Evolutionary conservation across 2,113 vertebrate genomes (phyloP), one percentile per base, ranked within the genome.

Genomic region (Epinephelus moara): DNA sequence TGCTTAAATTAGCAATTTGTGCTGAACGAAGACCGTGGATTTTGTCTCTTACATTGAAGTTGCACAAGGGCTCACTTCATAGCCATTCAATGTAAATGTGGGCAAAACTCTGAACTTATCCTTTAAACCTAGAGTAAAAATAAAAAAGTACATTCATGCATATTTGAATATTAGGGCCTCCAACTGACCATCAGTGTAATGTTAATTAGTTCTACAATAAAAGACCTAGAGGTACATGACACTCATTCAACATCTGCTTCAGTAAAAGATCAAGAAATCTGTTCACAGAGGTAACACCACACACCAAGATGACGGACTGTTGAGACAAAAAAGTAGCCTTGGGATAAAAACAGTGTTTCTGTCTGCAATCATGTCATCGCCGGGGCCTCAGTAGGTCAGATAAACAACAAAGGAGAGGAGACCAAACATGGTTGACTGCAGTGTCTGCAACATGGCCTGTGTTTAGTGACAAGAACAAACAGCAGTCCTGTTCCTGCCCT

Each of bases 391-490:
- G 64, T 5, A 69, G 33, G 40, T 55, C n/a, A 64, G n/a, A 25
- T 72, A 19, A 47, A 76, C 23, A 57, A 64, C 25, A 63, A 52
- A 45, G 21, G 37, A 15, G 50, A 45, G 53, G 53, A 64, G 37
- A 67, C 52, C 56, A 45, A 56, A 60, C 45, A 52, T 19, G 47
- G 63, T 12, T 19, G 72, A 17, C 64, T 42, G 13, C 49, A 18
- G 53, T 61, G 40, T 80, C 67, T 61, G 69, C 17, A 59, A 73
- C 52, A 75, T 69, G 57, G 21, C 56, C 14, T 71, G 21, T 78
- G 49, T 72, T 76, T 76, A 62, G 68, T 23, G 70, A 30, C 62
- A 47, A 61, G 25, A 75, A 77, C 53, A 70, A 69, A 74, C 70
- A 80, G 50, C 49, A 42, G 45, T 42, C 63, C 61, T 47, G 67